These are phyloP conservation scores for Synanthedon myopaeformis DNA, from an alignment of 2,888 invertebrate genomes.

Conservation along the genomic window DNA sequence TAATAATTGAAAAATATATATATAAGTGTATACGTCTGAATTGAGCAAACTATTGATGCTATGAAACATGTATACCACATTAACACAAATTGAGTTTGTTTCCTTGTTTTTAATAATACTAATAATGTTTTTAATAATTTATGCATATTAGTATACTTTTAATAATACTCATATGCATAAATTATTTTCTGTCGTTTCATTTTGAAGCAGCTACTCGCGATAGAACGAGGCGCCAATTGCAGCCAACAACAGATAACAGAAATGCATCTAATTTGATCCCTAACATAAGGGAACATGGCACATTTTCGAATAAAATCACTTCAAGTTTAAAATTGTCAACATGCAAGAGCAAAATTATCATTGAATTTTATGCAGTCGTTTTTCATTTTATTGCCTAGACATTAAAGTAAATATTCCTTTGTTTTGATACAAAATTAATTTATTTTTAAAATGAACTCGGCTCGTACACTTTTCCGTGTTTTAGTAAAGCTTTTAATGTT, in stretches of 20 bases:
- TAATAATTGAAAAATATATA: too few relatives aligned
- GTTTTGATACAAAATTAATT: conserved; percentile 6
- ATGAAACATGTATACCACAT: too few relatives aligned
- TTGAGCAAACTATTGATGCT: too few relatives aligned
- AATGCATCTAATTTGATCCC: not conserved
- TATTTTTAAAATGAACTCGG: conserved; percentile 5
- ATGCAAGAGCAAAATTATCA: not conserved
- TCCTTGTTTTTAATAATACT: too few relatives aligned
- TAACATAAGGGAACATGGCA: not conserved
- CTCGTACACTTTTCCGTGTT: conserved; percentile 5
- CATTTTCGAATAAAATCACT: not conserved
- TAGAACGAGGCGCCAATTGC: conserved; percentile 6
- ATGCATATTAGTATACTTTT: too few relatives aligned
- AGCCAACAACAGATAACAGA: not conserved
- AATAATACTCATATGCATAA: conserved; percentile 3
- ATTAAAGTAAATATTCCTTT: conserved; percentile 3
- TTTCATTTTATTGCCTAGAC: not conserved
- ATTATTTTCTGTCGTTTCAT: conserved; percentile 7
- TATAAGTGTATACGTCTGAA: too few relatives aligned
- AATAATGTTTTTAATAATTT: too few relatives aligned
- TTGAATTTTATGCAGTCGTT: not conserved
- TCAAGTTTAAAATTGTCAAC: not conserved
- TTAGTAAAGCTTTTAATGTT: conserved; percentile 1
- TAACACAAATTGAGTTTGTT: too few relatives aligned
- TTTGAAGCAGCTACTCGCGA: conserved; percentile 7